A percentile compares a stretch with the other conserved stretches of the same genome.
These are phyloP conservation scores for Seriola rivoliana DNA, from an alignment of 2,113 vertebrate genomes.

Conservation along the genomic window DNA sequence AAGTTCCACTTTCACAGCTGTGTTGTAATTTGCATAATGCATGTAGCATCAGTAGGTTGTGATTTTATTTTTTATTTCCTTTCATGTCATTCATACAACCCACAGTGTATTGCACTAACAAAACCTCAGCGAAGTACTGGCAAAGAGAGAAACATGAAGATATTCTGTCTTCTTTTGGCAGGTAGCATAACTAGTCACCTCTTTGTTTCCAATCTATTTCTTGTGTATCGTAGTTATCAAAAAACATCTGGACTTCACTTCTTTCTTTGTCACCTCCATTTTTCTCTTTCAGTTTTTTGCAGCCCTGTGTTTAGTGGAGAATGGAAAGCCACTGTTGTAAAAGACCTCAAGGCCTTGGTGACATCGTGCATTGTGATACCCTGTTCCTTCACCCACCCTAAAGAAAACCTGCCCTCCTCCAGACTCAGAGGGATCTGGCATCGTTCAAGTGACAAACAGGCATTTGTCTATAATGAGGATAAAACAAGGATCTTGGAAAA, in stretches of 20 bases:
- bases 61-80: background rate
- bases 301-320: slow-evolving; percentile 11
- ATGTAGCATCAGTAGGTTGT: background rate
- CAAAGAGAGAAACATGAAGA: background rate
- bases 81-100: slow-evolving; percentile 1
- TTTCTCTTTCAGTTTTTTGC: slow-evolving; percentile 43
- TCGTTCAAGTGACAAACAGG: accelerated
- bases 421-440: slow-evolving; percentile 72
- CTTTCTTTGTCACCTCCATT: background rate
- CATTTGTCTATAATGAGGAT: slow-evolving; percentile 53
- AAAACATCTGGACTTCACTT: background rate
- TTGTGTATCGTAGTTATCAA: background rate
- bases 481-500: accelerated
- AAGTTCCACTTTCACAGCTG: background rate
- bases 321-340: slow-evolving; percentile 54
- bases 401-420: background rate
- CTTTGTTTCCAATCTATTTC: background rate
- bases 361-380: slow-evolving; percentile 78
- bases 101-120: background rate
- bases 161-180: slow-evolving; percentile 23
- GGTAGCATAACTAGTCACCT: slow-evolving; percentile 27
- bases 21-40: background rate
- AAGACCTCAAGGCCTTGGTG: slow-evolving; percentile 33
- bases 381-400: slow-evolving; percentile 68
- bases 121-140: slow-evolving; percentile 29